Evolutionary conservation across 2,113 vertebrate species (phyloP).

Genomic region (Bos javanicus): DNA sequence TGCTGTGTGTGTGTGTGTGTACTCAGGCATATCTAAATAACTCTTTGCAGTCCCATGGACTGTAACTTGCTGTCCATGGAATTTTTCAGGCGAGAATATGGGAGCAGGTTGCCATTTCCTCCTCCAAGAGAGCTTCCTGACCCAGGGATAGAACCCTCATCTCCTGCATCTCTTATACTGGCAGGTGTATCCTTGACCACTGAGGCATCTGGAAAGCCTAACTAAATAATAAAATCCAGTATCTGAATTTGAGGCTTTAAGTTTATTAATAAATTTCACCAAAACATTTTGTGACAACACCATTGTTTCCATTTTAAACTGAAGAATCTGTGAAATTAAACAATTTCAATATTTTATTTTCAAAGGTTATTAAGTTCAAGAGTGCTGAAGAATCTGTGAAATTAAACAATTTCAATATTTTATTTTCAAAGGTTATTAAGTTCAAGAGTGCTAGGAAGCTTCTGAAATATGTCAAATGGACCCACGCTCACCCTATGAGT

Average conservation of each 20-base stretch:
- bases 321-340: neutral
- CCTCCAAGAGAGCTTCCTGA: neutral
- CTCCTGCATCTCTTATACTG: neutral
- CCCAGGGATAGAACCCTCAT: neutral
- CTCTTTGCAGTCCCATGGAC: neutral
- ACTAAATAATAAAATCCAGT: neutral
- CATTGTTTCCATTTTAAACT: neutral
- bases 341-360: neutral
- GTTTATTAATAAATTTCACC: neutral
- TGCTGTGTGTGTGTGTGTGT: neutral
- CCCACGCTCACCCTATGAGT: neutral
- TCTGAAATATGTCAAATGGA: neutral
- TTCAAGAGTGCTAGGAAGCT: neutral
- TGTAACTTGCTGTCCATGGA: neutral
- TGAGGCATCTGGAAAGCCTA: neutral
- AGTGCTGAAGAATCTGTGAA: neutral
- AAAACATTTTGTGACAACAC: neutral
- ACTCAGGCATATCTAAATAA: too few species aligned
- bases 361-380: neutral
- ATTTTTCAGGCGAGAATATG: neutral
- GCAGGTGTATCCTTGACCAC: neutral
- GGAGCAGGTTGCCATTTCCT: neutral
- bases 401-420: neutral
- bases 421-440: slow-evolving; percentile 15
- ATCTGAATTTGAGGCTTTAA: neutral